A percentile compares a stretch with the other conserved stretches of the same genome.
phyloP scores from a whole-genome alignment of 2,888 invertebrate genomes.

The Mycalesis mineus region DNA sequence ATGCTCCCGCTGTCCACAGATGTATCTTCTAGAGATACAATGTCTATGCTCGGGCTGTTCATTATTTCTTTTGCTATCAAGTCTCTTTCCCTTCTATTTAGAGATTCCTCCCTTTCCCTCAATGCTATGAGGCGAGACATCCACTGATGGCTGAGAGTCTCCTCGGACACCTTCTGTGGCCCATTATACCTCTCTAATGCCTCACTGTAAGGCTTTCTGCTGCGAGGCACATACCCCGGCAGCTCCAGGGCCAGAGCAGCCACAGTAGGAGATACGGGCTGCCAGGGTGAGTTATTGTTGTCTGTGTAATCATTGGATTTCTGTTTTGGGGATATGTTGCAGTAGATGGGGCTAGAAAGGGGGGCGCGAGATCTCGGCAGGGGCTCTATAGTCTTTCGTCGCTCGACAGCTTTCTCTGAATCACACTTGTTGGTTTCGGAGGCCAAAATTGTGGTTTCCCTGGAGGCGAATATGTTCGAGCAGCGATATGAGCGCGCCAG shows the following conservation, averaged over 20 bases:
- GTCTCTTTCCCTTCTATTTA: conserved; percentile 72
- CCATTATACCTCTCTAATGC: conserved; percentile 46
- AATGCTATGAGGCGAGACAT: conserved; percentile 74
- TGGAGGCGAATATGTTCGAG: conserved; percentile 49
- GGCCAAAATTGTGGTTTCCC: conserved; percentile 34
- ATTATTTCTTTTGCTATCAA: conserved; percentile 66
- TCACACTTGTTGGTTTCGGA: conserved; percentile 65
- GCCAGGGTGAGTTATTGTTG: conserved; percentile 35
- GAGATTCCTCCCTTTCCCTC: conserved; percentile 70
- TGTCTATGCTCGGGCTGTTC: conserved; percentile 56
- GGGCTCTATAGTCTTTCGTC: conserved; percentile 51
- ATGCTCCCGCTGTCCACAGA: conserved; percentile 23
- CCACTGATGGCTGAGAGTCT: conserved; percentile 77
- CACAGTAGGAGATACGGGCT: conserved; percentile 62
- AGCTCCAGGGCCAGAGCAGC: conserved; percentile 69
- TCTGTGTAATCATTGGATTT: conserved; percentile 35
- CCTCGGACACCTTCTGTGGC: conserved; percentile 74
- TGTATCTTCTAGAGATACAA: conserved; percentile 45
- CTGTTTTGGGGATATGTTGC: conserved; percentile 52
- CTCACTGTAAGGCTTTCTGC: conserved; percentile 52
- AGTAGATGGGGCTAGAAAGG: conserved; percentile 59
- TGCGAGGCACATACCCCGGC: conserved; percentile 68
- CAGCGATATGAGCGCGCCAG: conserved; percentile 40
- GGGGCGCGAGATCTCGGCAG: conserved; percentile 50
- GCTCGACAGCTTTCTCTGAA: conserved; percentile 63